Conservation (phyloP, 35 echinoderm and acorn worm genomes). For the Eucidaris tribuloides region DNA sequence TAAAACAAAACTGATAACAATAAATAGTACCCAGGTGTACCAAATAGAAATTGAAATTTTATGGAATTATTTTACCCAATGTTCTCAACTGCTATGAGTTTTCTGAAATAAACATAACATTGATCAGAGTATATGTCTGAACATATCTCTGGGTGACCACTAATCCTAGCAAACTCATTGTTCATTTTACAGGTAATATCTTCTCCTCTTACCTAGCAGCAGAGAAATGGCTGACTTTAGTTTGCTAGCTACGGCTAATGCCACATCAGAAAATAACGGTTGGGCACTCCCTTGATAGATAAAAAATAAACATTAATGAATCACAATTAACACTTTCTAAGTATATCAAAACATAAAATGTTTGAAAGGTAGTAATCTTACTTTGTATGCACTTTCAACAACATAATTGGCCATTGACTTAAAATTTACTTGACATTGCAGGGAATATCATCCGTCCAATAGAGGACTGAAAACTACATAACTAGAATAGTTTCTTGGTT, state of each 20-base stretch:
- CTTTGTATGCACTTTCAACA: background rate
- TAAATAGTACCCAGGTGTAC: background rate
- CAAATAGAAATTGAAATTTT: background rate
- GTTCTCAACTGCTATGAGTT: too few species aligned
- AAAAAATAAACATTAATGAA: background rate
- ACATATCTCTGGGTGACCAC: background rate
- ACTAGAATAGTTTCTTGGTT: too few species aligned
- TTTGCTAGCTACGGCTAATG: constrained; percentile 90
- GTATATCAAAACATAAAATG: background rate
- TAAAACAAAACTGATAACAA: background rate
- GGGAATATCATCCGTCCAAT: background rate
- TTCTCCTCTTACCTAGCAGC: constrained; percentile 72
- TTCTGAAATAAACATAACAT: background rate
- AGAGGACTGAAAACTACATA: background rate
- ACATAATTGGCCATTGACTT: background rate
- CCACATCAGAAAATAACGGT: constrained; percentile 91
- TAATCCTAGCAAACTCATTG: background rate
- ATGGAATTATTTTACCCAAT: background rate
- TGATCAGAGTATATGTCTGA: background rate
- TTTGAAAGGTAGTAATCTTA: background rate
- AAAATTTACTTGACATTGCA: background rate
- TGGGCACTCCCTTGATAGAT: constrained; percentile 72
- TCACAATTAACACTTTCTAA: background rate
- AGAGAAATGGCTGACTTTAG: constrained; percentile 93
- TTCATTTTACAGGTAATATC: background rate